phyloP scores from a whole-genome alignment of 2,113 vertebrate genomes.

The Regulus satrapa region DNA sequence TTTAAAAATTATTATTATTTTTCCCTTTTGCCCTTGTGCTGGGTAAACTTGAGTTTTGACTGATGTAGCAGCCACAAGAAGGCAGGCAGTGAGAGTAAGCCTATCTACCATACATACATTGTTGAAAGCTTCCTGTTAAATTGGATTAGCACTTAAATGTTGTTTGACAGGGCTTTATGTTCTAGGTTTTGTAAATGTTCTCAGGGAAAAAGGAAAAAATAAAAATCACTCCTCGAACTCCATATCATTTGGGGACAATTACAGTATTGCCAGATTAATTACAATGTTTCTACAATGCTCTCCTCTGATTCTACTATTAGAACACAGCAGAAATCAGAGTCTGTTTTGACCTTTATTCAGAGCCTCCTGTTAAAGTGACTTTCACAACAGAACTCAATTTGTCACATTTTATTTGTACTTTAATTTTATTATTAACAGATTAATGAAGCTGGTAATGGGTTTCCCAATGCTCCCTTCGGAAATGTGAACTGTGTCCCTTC shows the following conservation, averaged over 20 bases:
- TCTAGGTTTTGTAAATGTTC: conserved; percentile 10
- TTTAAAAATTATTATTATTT: no score
- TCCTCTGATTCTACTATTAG: conserved; percentile 29
- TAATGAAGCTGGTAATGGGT: conserved; percentile 62
- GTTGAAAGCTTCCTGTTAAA: background rate
- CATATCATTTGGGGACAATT: conserved; percentile 15
- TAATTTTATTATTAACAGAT: conserved; percentile 68
- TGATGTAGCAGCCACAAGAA: background rate
- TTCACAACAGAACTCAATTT: conserved; percentile 54
- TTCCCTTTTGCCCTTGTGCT: background rate
- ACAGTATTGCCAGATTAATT: conserved; percentile 31
- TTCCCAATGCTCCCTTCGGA: conserved; percentile 49
- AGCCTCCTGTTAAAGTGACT: conserved; percentile 29
- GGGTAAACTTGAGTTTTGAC: background rate
- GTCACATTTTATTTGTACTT: conserved; percentile 64
- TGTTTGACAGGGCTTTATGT: background rate
- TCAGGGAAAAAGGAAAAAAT: background rate
- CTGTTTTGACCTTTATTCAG: conserved; percentile 57
- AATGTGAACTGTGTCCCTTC: conserved; percentile 53
- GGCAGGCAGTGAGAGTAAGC: background rate
- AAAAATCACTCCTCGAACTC: background rate
- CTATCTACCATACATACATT: background rate
- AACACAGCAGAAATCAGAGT: conserved; percentile 12
- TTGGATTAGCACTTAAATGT: background rate
- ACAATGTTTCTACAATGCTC: background rate